phyloP scores from a whole-genome alignment of 2,113 vertebrate species.

The Climacteris rufus region DNA sequence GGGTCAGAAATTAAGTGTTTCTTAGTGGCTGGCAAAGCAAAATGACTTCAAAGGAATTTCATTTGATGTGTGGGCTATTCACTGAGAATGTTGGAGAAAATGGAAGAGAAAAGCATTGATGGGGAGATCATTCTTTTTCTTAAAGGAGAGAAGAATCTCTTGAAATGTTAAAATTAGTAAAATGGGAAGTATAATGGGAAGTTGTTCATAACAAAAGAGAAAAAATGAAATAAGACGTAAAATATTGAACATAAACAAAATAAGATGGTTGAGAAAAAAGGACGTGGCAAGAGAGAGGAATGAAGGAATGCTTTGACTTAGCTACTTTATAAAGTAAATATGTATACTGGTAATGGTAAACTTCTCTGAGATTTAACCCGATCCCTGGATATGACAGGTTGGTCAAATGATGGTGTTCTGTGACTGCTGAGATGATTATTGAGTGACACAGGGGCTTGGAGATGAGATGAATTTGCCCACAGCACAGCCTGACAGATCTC shows the following conservation, averaged over 20 bases:
- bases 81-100: not conserved
- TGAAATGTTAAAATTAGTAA: not conserved
- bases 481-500: not conserved
- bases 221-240: not conserved
- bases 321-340: not conserved
- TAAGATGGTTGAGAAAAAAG: not conserved
- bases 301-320: not conserved
- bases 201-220: not conserved
- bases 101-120: not conserved
- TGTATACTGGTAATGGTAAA: not conserved
- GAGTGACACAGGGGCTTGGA: not conserved
- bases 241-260: not conserved
- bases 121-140: not conserved
- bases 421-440: not conserved
- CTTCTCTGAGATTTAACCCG: not conserved
- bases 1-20: not conserved
- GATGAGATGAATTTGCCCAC: not conserved
- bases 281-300: not conserved
- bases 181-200: not conserved
- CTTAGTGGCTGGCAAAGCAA: not conserved
- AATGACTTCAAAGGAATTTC: not conserved
- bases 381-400: not conserved
- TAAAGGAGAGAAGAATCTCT: not conserved
- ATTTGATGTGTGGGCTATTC: not conserved
- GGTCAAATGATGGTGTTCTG: not conserved